A percentile compares a stretch with the other conserved stretches of the same genome.
Evolutionary conservation across 2,797 vertebrate genomes (phyloP).

Genomic region (Notoglanidium macrostoma): DNA sequence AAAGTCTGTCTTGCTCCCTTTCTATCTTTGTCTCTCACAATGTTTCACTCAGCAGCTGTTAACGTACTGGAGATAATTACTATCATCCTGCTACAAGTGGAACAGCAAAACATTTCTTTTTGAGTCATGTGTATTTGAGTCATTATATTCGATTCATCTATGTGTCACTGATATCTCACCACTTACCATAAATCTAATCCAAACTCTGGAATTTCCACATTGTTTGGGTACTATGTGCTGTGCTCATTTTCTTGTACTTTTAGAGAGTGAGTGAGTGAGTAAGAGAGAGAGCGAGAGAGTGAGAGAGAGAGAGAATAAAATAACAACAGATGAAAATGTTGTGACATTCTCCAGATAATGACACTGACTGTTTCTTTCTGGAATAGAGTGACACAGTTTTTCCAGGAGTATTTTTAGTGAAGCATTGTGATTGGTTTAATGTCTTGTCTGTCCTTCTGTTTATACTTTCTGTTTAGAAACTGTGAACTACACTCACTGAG

Average conservation of each 20-base stretch:
- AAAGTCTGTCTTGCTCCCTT: not conserved
- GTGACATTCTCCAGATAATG: constrained; percentile 27
- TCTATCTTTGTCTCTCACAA: constrained; percentile 5
- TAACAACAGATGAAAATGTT: constrained; percentile 9
- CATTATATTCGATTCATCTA: constrained; percentile 16
- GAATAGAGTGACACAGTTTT: constrained; percentile 24
- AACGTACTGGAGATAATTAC: not conserved
- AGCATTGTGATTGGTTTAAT: constrained; percentile 26
- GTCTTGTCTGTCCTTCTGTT: constrained; percentile 26
- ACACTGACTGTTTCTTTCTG: constrained; percentile 16
- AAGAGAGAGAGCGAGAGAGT: not conserved
- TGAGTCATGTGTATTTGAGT: not conserved
- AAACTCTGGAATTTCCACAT: not conserved
- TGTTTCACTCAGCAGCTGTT: constrained; percentile 4
- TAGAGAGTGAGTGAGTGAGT: not conserved
- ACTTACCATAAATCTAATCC: constrained; percentile 11
- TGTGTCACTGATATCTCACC: constrained; percentile 6
- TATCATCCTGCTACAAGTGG: constrained; percentile 8
- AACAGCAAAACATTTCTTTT: not conserved
- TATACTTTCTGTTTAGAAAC: constrained; percentile 14
- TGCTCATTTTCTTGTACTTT: constrained; percentile 5
- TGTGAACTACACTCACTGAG: not conserved
- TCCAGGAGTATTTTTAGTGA: constrained; percentile 39
- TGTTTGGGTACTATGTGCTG: not conserved
- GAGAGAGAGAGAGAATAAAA: not conserved